Evolutionary conservation across 2,113 vertebrate species (phyloP).

Genomic region (Sapayoa aenigma): DNA sequence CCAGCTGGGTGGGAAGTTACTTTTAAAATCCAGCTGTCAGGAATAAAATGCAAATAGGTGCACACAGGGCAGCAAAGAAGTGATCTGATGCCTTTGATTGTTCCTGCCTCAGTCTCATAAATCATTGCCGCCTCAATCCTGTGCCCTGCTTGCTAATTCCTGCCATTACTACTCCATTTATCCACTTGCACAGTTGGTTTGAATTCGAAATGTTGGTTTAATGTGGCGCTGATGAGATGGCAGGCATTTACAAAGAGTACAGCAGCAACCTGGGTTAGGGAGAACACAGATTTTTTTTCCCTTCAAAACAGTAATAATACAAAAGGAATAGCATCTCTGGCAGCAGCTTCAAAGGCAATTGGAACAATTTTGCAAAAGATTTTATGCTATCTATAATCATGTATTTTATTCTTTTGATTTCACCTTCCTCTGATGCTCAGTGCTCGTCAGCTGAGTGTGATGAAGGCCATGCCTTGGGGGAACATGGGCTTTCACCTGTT

Average conservation of each 20-base stretch:
- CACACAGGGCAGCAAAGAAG: background rate
- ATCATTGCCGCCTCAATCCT: constrained; percentile 14
- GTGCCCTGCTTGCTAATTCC: constrained; percentile 40
- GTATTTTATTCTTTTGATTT: constrained; percentile 29
- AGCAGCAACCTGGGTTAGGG: background rate
- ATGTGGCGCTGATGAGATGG: constrained; percentile 26
- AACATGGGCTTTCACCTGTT: background rate
- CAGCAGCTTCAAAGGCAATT: constrained; percentile 25
- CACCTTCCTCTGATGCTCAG: background rate
- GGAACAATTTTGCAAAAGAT: background rate
- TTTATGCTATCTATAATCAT: background rate
- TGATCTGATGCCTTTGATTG: constrained; percentile 43
- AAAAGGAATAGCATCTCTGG: background rate
- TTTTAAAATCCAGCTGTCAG: background rate
- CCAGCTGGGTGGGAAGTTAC: background rate
- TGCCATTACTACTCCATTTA: constrained; percentile 32
- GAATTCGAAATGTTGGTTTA: constrained; percentile 32
- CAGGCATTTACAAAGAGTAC: background rate
- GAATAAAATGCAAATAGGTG: constrained; percentile 13
- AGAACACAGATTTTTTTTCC: background rate
- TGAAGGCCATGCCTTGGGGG: background rate
- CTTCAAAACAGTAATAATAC: background rate
- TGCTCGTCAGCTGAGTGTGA: background rate
- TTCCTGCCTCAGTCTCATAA: constrained; percentile 28
- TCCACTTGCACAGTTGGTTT: background rate